Base-by-base conservation (phyloP, 2,888 invertebrate genomes). In the Melipona bicolor region DNA sequence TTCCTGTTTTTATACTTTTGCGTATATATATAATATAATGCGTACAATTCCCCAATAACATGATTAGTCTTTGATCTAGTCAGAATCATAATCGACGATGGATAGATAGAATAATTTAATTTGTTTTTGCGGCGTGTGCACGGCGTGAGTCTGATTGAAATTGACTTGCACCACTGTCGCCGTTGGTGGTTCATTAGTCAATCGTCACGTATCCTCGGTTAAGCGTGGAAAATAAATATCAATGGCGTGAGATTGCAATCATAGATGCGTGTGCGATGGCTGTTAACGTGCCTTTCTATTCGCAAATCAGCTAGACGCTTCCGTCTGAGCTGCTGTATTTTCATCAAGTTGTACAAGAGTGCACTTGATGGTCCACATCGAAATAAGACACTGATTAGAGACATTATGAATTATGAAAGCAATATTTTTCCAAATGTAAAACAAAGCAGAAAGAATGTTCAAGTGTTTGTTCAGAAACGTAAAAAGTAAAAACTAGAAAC, bases 181-280 rank as follows among this genome's bases (percentile, higher is more conserved):
- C 67, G 68, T 72, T 67, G 68, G 65, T 78, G 68, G 71, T 62
- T 68, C 79, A 72, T 68, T 72, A 59, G 61, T 67, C 79, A 79
- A 68, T 81, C 78, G 49, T 79, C 68, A 36, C 81, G 43, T 79
- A 73, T 72, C 68, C 72, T 56, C n/a, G 79, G 62, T 79, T 67
- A 72, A 56, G 56, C 69, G 54, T 50, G 61, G 71, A 68, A 81
- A 69, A 73, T 62, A 64, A 81, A 81, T 81, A 73, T 73, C 70
- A 59, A 80, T 80, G 62, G 4, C 24, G 4, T 15, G 9, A 72
- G 54, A 17, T 64, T 49, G 62, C 21, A 13, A n/a, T 54, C 15
- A 32, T 27, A 64, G 62, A 68, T 49, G n/a, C 32, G 21, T 24
- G 54, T 62, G 13, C 27, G n/a, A 13, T 9, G 17, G 27, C 32